These are phyloP conservation scores for Tuberolachnus salignus DNA, from an alignment of 2,888 invertebrate genomes.

Conservation along the genomic window DNA sequence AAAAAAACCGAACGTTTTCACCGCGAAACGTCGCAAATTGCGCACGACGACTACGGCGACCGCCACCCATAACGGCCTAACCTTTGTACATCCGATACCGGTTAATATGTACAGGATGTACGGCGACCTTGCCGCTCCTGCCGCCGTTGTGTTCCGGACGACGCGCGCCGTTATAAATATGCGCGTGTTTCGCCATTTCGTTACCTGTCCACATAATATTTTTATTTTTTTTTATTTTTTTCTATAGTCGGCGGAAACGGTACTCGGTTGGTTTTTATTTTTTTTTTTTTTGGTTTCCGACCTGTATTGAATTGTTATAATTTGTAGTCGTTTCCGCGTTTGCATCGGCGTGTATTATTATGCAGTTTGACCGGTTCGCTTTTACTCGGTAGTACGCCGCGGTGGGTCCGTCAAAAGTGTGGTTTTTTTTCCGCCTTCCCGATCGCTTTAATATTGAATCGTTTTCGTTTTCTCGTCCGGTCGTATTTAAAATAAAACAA, in stretches of 20 bases:
- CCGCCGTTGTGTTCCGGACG: constrained; percentile 24
- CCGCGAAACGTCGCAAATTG: not conserved
- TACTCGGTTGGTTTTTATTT: no score
- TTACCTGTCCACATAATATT: not conserved
- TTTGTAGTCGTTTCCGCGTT: constrained; percentile 10
- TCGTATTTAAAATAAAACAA: no score
- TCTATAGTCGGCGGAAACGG: not conserved
- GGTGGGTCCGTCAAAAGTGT: not conserved
- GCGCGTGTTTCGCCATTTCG: not conserved
- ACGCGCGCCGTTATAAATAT: not conserved
- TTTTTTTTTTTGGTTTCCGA: not conserved
- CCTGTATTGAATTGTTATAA: constrained; percentile 2
- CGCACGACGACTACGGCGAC: not conserved
- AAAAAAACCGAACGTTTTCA: constrained; percentile 6
- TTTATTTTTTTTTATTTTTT: constrained; percentile 11
- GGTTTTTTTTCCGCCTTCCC: not conserved
- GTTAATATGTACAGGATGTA: constrained; percentile 25
- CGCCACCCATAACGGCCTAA: not conserved
- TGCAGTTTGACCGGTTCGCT: constrained; percentile 23
- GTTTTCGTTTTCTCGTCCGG: not conserved
- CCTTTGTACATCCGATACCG: constrained; percentile 23
- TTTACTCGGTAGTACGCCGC: not conserved
- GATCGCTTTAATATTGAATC: not conserved
- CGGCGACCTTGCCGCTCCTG: constrained; percentile 40
- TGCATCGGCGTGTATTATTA: not conserved